These are phyloP conservation scores for Apantesis nais DNA, from an alignment of 2,888 invertebrate species.

Conservation along the genomic window DNA sequence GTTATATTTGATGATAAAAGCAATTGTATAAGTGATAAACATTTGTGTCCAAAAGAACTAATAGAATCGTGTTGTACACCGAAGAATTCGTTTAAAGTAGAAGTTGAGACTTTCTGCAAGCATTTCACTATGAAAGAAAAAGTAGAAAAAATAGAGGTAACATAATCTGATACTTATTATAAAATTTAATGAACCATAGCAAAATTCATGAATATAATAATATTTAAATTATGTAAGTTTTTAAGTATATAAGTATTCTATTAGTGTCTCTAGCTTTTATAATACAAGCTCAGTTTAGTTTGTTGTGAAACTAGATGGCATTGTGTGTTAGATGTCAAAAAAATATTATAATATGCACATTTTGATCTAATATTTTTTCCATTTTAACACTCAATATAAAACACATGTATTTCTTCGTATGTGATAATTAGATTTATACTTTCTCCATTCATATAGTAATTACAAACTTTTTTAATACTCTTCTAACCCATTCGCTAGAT, in stretches of 20 bases:
- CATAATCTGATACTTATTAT: slow-evolving; percentile 23
- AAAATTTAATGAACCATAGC: background rate
- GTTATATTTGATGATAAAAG: slow-evolving; percentile 39
- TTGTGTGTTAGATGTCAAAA: background rate
- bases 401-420: too few relatives aligned
- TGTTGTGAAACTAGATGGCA: too few relatives aligned
- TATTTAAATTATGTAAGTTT: too few relatives aligned
- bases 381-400: too few relatives aligned
- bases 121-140: slow-evolving; percentile 93
- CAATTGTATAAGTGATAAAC: slow-evolving; percentile 44
- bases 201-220: too few relatives aligned
- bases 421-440: too few relatives aligned
- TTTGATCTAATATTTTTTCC: background rate
- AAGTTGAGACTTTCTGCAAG: slow-evolving; percentile 95
- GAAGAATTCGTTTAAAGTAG: slow-evolving; percentile 91
- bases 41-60: slow-evolving; percentile 81
- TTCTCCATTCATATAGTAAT: too few relatives aligned
- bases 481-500: too few relatives aligned
- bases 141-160: slow-evolving; percentile 93
- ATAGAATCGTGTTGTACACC: slow-evolving; percentile 82
- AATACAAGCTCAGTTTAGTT: too few relatives aligned
- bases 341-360: background rate
- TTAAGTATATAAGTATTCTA: too few relatives aligned
- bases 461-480: too few relatives aligned
- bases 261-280: too few relatives aligned